Percentiles rank a stretch among this genome's conserved stretches.
phyloP scores from a whole-genome alignment of 2,113 vertebrate genomes.

The Chiloscyllium plagiosum region DNA sequence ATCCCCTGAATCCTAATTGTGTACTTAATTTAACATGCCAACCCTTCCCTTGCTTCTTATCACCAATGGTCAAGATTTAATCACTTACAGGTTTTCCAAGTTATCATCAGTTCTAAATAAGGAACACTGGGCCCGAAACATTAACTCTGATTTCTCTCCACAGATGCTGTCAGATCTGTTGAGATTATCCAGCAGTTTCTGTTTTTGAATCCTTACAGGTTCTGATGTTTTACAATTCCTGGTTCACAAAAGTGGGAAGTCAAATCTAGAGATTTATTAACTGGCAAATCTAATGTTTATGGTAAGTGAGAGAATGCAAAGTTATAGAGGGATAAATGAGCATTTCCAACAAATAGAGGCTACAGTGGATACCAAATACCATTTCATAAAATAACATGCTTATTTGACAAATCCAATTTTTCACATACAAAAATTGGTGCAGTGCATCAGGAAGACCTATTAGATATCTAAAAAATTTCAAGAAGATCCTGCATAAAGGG shows the following conservation, averaged over 20 bases:
- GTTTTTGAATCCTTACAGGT: not conserved
- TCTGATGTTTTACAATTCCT: not conserved
- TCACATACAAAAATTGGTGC: not conserved
- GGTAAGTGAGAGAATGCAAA: not conserved
- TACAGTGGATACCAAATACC: not conserved
- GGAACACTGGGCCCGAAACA: too few relatives aligned
- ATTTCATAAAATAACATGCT: not conserved
- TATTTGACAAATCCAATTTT: not conserved
- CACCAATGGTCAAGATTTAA: too few relatives aligned
- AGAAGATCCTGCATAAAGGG: not conserved
- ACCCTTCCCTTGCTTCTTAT: too few relatives aligned
- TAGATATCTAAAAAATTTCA: not conserved
- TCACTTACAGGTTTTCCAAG: too few relatives aligned
- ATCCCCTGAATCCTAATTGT: too few relatives aligned
- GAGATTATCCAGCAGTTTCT: too few relatives aligned
- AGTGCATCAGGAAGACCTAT: not conserved
- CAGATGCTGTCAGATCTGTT: too few relatives aligned
- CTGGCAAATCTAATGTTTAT: not conserved
- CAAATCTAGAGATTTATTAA: not conserved
- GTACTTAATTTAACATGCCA: too few relatives aligned
- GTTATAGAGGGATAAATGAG: not conserved
- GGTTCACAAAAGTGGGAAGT: not conserved
- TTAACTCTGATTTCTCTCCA: too few relatives aligned
- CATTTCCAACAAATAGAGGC: not conserved
- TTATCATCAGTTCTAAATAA: too few relatives aligned